These are phyloP conservation scores for Drosophila anomelani DNA, from an alignment of 2,888 invertebrate species.

Conservation along the genomic window DNA sequence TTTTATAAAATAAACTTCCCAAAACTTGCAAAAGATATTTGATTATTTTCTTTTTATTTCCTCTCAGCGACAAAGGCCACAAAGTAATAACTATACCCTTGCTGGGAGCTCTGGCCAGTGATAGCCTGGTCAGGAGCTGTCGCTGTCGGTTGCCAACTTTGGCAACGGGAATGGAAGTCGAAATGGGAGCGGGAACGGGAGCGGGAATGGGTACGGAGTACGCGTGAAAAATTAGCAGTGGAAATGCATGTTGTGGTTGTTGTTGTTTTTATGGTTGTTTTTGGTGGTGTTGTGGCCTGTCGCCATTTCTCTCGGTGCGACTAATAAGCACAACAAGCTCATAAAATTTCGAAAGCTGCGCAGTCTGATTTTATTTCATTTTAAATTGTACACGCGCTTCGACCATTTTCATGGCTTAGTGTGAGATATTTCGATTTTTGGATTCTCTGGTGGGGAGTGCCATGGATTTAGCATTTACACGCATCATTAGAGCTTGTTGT, in stretches of 20 bases:
- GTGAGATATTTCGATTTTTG: constrained; percentile 9
- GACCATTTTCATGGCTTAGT: constrained; percentile 40
- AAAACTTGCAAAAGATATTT: neutral
- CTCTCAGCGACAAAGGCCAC: constrained; percentile 4
- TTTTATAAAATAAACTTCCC: too few relatives aligned
- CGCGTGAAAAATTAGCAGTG: constrained; percentile 79
- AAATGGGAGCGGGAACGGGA: neutral
- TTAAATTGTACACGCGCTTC: constrained; percentile 71
- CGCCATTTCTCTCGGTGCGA: constrained; percentile 76
- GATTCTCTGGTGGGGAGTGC: neutral
- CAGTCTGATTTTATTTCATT: constrained; percentile 70
- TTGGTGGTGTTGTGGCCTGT: constrained; percentile 66
- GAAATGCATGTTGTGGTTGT: constrained; percentile 70
- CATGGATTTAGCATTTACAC: constrained; percentile 64
- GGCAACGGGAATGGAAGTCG: constrained; percentile 36
- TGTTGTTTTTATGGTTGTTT: constrained; percentile 52
- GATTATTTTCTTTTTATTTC: neutral
- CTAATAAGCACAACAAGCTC: constrained; percentile 79
- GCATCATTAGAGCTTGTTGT: constrained; percentile 71
- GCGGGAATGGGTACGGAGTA: constrained; percentile 36
- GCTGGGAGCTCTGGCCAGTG: constrained; percentile 11
- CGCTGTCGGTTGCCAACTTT: constrained; percentile 53
- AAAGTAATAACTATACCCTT: constrained; percentile 18
- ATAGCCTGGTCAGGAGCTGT: constrained; percentile 76
- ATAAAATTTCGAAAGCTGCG: constrained; percentile 76